Base-by-base conservation (phyloP, 2,113 vertebrate species). In the Poeciliopsis prolifica region DNA sequence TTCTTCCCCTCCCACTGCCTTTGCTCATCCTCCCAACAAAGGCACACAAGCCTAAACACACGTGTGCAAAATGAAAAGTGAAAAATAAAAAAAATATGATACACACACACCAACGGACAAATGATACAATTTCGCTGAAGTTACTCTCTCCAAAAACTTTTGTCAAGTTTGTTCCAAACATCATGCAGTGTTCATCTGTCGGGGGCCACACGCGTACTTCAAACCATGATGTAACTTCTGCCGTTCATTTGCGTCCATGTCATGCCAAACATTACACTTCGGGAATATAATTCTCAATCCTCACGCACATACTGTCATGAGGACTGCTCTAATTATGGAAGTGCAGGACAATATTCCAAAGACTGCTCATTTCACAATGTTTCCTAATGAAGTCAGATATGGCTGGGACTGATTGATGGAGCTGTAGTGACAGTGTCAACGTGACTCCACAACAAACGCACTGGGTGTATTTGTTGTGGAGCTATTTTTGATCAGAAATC, bases 251-350 rank as follows among this genome's bases (percentile, higher is more conserved):
- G 81, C 73, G 85, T 84, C 83, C 66, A 65, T 74, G 83, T 86
- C 80, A 65, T 75, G 85, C 87, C 90, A 88, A 78, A 73, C 81
- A 90, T 85, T 88, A 86, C 82, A 62, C 82, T 88, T 54, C 42
- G 65, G 62, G 69, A 87, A 88, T 85, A 87, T 92, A 91, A 93
- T 89, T 92, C 78, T 78, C 84, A 77, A 71, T 76, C 81, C 88
- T 90, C 91, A 90, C 90, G 85, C 88, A 86, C 87, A 86, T 64
- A 77, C 84, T 83, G 86, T 91, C 86, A 84, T 90, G 85, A 89
- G 75, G 48, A 89, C 66, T 60, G 73, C 77, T 84, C 61, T 87
- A 89, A 91, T 92, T 88, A 84, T 73, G 75, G 75, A 58, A 75
- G 77, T 11, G 68, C 68, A 40, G 72, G 60, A 84, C 70, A 86